Evolutionary conservation across 2,113 vertebrate genomes (phyloP).

Genomic region (Percina caprodes): DNA sequence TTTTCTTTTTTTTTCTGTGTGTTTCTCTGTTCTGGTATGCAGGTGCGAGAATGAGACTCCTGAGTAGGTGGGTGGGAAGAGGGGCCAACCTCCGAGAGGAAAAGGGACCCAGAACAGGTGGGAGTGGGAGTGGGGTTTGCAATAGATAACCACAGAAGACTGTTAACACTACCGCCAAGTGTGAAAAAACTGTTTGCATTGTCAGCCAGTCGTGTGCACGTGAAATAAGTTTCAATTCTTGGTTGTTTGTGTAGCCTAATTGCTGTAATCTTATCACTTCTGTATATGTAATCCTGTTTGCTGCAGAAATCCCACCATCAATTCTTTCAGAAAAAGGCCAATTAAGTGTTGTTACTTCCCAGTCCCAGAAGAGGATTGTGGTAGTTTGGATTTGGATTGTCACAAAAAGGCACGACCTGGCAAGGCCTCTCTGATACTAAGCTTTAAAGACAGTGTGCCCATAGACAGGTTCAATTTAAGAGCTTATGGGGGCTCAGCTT

Average conservation of each 20-base stretch:
- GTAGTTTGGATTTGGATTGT: not conserved
- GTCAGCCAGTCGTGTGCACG: not conserved
- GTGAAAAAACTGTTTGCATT: not conserved
- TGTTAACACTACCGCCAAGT: too few relatives aligned
- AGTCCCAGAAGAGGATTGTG: not conserved
- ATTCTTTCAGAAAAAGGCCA: slow-evolving; percentile 7
- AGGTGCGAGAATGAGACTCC: too few relatives aligned
- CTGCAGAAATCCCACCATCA: slow-evolving; percentile 3
- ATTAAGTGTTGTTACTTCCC: slow-evolving; percentile 13
- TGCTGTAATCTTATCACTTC: slow-evolving; percentile 24
- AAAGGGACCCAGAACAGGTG: too few relatives aligned
- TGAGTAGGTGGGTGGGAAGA: too few relatives aligned
- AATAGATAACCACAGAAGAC: too few relatives aligned
- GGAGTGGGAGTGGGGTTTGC: too few relatives aligned
- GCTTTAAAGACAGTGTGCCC: not conserved
- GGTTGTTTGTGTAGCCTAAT: slow-evolving; percentile 12
- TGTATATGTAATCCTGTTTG: slow-evolving; percentile 23
- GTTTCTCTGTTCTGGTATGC: too few relatives aligned
- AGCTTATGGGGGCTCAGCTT: slow-evolving; percentile 1
- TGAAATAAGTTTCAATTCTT: not conserved
- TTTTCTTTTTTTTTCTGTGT: too few relatives aligned
- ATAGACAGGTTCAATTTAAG: not conserved
- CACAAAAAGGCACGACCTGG: not conserved
- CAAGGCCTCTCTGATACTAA: not conserved
- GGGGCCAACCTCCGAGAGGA: too few relatives aligned